Conservation (phyloP, 2,797 vertebrate genomes). For the Leptatherina wallacei region DNA sequence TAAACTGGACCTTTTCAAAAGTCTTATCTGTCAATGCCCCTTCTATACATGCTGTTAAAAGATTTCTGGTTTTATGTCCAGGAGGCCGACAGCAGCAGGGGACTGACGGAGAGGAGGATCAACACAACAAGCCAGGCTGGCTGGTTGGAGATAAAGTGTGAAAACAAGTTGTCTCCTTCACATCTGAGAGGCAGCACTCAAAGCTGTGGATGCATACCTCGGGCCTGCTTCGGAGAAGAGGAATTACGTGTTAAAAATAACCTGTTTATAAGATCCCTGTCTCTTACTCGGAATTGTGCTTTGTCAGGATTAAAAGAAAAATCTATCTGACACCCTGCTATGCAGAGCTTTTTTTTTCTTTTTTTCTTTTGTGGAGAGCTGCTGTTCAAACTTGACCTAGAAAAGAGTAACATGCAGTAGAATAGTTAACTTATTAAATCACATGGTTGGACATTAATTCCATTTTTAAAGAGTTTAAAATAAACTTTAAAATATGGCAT, state of each 20-base stretch:
- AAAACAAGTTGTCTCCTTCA: slow-evolving; percentile 42
- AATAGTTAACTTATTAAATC: not conserved
- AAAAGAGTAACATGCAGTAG: not conserved
- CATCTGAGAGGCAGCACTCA: slow-evolving; percentile 7
- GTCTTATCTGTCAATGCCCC: too few relatives aligned
- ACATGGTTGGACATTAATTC: too few relatives aligned
- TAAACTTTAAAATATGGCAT: too few relatives aligned
- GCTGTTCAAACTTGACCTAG: not conserved
- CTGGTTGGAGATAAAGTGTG: slow-evolving; percentile 18
- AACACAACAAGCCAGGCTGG: slow-evolving; percentile 1
- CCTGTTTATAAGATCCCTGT: slow-evolving; percentile 65
- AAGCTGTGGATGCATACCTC: slow-evolving; percentile 40
- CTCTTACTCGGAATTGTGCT: slow-evolving; percentile 51
- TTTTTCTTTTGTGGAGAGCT: too few relatives aligned
- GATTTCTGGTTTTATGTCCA: not conserved
- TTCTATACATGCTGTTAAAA: not conserved
- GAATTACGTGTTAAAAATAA: slow-evolving; percentile 62
- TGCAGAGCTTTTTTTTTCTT: slow-evolving; percentile 10
- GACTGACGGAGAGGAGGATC: slow-evolving; percentile 1
- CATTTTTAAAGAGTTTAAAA: too few relatives aligned
- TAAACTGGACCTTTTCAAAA: too few relatives aligned
- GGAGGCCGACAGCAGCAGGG: slow-evolving; percentile 17
- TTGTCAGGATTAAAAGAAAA: slow-evolving; percentile 55
- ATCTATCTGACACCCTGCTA: slow-evolving; percentile 57
- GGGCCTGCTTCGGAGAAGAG: slow-evolving; percentile 37